These are phyloP conservation scores for Formica selysi DNA, from an alignment of 1,140 invertebrate genomes.

Conservation along the genomic window DNA sequence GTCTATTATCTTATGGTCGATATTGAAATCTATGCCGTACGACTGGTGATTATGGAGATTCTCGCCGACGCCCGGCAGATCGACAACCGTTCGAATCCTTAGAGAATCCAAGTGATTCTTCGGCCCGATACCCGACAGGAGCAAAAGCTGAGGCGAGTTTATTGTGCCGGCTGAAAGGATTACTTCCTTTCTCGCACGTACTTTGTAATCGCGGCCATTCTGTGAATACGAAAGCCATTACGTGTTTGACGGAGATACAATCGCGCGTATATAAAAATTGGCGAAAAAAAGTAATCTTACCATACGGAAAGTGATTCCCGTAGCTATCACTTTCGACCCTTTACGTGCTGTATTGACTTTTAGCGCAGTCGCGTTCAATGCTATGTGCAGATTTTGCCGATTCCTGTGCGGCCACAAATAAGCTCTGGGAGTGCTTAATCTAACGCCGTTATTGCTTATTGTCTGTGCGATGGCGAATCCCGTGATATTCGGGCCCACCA, in stretches of 20 bases:
- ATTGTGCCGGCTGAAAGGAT: conserved; percentile 84
- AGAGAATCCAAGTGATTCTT: conserved; percentile 83
- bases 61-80: conserved; percentile 87
- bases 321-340: conserved; percentile 57
- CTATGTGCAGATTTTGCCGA: conserved; percentile 90
- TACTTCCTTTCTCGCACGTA: conserved; percentile 83
- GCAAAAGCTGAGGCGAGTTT: conserved; percentile 86
- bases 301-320: not conserved
- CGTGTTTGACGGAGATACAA: not conserved
- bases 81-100: conserved; percentile 78
- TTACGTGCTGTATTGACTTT: conserved; percentile 80
- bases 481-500: conserved; percentile 87
- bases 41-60: conserved; percentile 87
- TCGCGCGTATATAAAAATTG: not conserved
- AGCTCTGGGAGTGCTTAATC: conserved; percentile 89
- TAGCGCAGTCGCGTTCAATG: conserved; percentile 89
- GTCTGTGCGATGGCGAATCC: conserved; percentile 86
- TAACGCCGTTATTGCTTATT: conserved; percentile 88
- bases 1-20: conserved; percentile 28
- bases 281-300: not conserved
- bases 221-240: conserved; percentile 68
- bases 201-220: conserved; percentile 80
- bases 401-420: conserved; percentile 88
- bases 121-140: conserved; percentile 88
- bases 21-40: conserved; percentile 73